Percentiles rank a stretch among this genome's conserved stretches.
phyloP scores from a whole-genome alignment of 2,113 vertebrate genomes.

The Etia nguti region DNA sequence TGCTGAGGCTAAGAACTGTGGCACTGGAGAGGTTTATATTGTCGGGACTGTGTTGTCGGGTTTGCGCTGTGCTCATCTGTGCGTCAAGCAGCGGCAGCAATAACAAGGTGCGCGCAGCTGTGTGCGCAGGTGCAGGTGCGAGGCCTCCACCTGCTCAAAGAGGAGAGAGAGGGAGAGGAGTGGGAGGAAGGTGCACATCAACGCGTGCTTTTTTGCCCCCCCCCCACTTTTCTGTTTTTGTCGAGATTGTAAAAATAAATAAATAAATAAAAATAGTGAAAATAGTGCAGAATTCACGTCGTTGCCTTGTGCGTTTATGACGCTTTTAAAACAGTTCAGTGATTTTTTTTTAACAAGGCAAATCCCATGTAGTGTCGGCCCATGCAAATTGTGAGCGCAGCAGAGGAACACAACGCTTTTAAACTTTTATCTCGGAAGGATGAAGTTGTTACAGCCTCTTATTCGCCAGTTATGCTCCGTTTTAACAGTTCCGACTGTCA shows the following conservation, averaged over 20 bases:
- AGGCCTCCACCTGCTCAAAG: slow-evolving; percentile 60
- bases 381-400: not conserved
- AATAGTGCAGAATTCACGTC: not conserved
- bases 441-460: not conserved
- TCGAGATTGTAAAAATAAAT: not conserved
- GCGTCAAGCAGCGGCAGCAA: slow-evolving; percentile 56
- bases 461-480: not conserved
- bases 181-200: not conserved
- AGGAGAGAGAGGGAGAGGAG: not conserved
- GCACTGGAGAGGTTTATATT: not conserved
- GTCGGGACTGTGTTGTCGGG: slow-evolving; percentile 31
- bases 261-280: not conserved
- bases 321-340: not conserved
- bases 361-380: too few relatives aligned
- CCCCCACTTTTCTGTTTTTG: not conserved
- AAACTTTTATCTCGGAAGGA: not conserved
- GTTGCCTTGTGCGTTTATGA: not conserved
- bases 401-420: not conserved
- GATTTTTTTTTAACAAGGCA: not conserved
- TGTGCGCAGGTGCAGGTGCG: slow-evolving; percentile 43
- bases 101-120: slow-evolving; percentile 62
- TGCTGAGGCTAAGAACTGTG: not conserved
- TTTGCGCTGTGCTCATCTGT: slow-evolving; percentile 41
- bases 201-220: not conserved
- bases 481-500: not conserved